Evolutionary conservation across 2,113 vertebrate genomes (phyloP), one percentile per base, ranked within the genome.

Genomic region (Guaruba guarouba): DNA sequence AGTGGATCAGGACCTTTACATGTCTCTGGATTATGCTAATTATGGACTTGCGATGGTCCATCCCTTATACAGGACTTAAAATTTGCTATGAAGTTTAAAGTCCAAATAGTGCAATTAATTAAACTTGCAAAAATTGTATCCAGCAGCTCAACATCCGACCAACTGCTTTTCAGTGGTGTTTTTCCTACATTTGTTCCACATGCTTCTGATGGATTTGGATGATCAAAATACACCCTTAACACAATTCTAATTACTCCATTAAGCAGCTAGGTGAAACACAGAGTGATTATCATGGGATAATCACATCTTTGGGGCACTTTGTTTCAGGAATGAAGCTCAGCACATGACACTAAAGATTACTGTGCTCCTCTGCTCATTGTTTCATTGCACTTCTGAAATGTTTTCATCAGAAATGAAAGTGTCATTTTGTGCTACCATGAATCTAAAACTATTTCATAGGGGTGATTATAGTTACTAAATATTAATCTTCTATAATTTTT

Each of bases 171-270:
- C 68, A 57, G 37, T 63, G 48, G 5, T 88, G 17, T 3, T 82
- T 90, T 90, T 66, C 27, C 69, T 75, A 5, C 86, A 27, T 70
- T 74, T 15, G 33, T 75, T 93, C 89, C 51, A 37, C 66, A 86
- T 89, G 90, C 14, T 95, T 91, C 55, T 84, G 27, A 62, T 61
- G 39, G 62, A 63, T 94, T 85, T 95, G 44, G 25, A 71, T 82
- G 48, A 78, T 82, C 48, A 78, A 83, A 92, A 80, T 66, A 69
- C 29, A 75, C 62, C 57, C 70, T 88, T 93, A 92, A 75, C 69
- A 90, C 57, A 92, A 84, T 77, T 92, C 76, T 82, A 80, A 92
- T 89, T 90, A 83, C 54, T 90, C 96, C 84, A 88, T 90, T 94
- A 87, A 82, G 73, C 74, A 95, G 76, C 54, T 94, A 90, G 66